phyloP scores from a whole-genome alignment of 2,113 vertebrate species.

The Spermophilus dauricus region DNA sequence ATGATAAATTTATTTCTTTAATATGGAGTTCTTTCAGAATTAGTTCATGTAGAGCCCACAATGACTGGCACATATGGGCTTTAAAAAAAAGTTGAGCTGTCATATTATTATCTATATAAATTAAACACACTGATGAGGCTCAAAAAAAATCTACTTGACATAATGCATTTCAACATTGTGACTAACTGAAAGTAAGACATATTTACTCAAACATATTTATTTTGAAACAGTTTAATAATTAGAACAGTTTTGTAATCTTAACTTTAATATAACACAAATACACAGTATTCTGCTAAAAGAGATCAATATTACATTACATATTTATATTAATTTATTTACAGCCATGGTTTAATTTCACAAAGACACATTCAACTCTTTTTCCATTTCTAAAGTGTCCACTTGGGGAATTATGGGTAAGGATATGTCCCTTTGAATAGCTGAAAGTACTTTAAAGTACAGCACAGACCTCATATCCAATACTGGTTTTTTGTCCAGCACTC shows the following conservation, averaged over 20 bases:
- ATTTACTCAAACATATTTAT: slow-evolving; percentile 34
- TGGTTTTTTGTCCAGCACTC: slow-evolving; percentile 85
- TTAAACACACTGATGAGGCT: neutral
- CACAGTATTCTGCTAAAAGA: slow-evolving; percentile 61
- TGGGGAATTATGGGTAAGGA: slow-evolving; percentile 39
- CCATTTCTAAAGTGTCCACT: slow-evolving; percentile 1
- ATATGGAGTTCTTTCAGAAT: slow-evolving; percentile 1
- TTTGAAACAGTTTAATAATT: slow-evolving; percentile 61
- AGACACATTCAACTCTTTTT: slow-evolving; percentile 68
- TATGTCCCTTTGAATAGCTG: slow-evolving; percentile 74
- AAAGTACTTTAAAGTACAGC: slow-evolving; percentile 81
- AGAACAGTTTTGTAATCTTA: slow-evolving; percentile 43
- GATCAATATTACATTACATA: slow-evolving; percentile 44
- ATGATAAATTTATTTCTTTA: neutral
- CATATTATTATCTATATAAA: neutral
- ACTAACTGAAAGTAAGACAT: neutral
- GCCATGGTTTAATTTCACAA: slow-evolving; percentile 69
- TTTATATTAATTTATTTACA: slow-evolving; percentile 59
- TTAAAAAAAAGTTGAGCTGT: neutral
- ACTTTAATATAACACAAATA: slow-evolving; percentile 67
- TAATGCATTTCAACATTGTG: neutral
- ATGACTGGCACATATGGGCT: neutral
- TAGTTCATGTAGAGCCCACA: neutral
- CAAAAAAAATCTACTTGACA: neutral
- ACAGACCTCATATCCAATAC: slow-evolving; percentile 76